phyloP scores from a whole-genome alignment of 2,888 invertebrate genomes.

The Microctonus hyperodae region DNA sequence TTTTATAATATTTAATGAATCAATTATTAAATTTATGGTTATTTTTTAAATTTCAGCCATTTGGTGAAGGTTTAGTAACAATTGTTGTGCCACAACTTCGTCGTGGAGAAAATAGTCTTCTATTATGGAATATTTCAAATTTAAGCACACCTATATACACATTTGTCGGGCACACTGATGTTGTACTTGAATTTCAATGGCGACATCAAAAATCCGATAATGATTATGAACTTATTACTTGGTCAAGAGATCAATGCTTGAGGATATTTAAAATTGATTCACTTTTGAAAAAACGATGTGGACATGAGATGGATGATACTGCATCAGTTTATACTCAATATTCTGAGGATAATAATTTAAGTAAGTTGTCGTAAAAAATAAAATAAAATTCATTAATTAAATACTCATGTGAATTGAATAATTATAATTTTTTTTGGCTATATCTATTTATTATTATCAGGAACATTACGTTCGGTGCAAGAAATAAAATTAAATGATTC shows the following conservation, averaged over 20 bases:
- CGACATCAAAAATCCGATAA: constrained; percentile 72
- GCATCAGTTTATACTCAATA: constrained; percentile 58
- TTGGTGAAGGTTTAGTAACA: constrained; percentile 90
- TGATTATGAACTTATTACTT: constrained; percentile 88
- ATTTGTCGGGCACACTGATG: constrained; percentile 93
- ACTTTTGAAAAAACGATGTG: constrained; percentile 82
- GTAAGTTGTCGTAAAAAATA: constrained; percentile 39
- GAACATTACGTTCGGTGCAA: constrained; percentile 56
- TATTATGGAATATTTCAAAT: constrained; percentile 78
- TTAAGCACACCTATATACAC: constrained; percentile 84
- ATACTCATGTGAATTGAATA: neutral
- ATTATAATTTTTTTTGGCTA: neutral
- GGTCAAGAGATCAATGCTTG: constrained; percentile 93
- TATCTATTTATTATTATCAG: constrained; percentile 36
- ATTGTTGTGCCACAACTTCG: constrained; percentile 92
- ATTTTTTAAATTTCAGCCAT: constrained; percentile 70
- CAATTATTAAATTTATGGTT: too few relatives aligned
- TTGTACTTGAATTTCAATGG: constrained; percentile 96
- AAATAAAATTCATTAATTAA: too few relatives aligned
- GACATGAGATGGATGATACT: constrained; percentile 70
- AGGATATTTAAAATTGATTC: constrained; percentile 91
- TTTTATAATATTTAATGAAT: too few relatives aligned
- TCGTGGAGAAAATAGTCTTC: constrained; percentile 83
- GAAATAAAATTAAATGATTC: constrained; percentile 54
- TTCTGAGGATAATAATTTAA: constrained; percentile 56